Conservation (phyloP, 1,140 invertebrate species). For the Drosophila bipectinata region DNA sequence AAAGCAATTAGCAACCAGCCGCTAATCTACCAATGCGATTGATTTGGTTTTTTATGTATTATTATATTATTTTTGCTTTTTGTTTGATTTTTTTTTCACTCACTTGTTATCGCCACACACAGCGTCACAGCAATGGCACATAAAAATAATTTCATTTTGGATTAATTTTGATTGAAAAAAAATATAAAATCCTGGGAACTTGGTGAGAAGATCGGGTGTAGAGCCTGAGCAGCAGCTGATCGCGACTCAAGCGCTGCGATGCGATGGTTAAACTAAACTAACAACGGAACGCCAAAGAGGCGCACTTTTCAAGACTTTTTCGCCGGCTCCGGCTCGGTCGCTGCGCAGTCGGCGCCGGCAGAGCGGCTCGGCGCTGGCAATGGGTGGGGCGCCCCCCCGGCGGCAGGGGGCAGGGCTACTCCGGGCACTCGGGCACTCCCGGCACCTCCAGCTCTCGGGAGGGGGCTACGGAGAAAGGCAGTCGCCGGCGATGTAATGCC, state of each 20-base stretch:
- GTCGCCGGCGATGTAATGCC: slow-evolving; percentile 66
- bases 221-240: slow-evolving; percentile 44
- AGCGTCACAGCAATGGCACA: slow-evolving; percentile 74
- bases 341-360: slow-evolving; percentile 24
- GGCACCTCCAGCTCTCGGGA: slow-evolving; percentile 85
- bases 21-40: slow-evolving; percentile 16
- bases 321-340: slow-evolving; percentile 39
- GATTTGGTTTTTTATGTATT: background rate
- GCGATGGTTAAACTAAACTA: slow-evolving; percentile 83
- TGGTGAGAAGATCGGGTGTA: background rate
- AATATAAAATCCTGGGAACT: slow-evolving; percentile 18
- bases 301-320: slow-evolving; percentile 84
- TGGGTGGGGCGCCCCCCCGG: slow-evolving; percentile 31
- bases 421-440: slow-evolving; percentile 84
- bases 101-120: slow-evolving; percentile 74
- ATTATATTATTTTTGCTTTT: background rate
- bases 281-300: slow-evolving; percentile 67
- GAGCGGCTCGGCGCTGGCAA: slow-evolving; percentile 32
- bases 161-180: slow-evolving; percentile 14
- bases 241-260: slow-evolving; percentile 74
- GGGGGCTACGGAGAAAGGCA: slow-evolving; percentile 85
- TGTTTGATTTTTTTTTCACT: slow-evolving; percentile 47
- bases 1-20: slow-evolving; percentile 66
- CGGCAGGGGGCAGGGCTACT: slow-evolving; percentile 1
- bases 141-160: slow-evolving; percentile 81